phyloP scores from a whole-genome alignment of 2,113 vertebrate species.

The Microcebus jonahi region DNA sequence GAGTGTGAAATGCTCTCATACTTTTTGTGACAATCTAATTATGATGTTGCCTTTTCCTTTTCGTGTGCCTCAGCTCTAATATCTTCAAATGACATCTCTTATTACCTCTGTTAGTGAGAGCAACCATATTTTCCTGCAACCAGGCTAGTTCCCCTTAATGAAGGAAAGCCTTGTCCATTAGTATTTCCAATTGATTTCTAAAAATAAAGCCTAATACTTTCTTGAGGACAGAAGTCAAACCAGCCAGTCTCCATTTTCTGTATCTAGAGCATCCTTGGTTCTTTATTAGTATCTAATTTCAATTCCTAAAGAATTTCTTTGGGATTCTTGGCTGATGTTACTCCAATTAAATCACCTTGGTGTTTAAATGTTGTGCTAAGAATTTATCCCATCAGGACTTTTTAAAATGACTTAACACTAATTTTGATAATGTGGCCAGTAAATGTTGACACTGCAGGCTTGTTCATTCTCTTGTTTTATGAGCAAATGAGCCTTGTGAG shows the following conservation, averaged over 20 bases:
- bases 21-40: constrained; percentile 71
- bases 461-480: constrained; percentile 16
- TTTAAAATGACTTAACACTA: background rate
- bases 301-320: constrained; percentile 43
- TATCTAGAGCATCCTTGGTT: background rate
- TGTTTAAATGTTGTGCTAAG: background rate
- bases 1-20: constrained; percentile 56
- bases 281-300: constrained; percentile 55
- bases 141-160: constrained; percentile 60
- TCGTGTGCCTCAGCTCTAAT: constrained; percentile 68
- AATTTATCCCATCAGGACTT: background rate
- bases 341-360: constrained; percentile 6
- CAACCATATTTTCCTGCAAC: constrained; percentile 42
- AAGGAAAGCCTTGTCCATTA: constrained; percentile 56
- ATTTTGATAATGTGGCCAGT: background rate
- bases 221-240: constrained; percentile 59
- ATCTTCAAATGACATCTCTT: constrained; percentile 70
- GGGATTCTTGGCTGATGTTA: background rate
- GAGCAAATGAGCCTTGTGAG: background rate
- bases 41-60: constrained; percentile 62
- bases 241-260: constrained; percentile 46
- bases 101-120: constrained; percentile 74
- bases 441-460: background rate
- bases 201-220: constrained; percentile 57
- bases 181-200: constrained; percentile 63